These are phyloP conservation scores for Gnathonemus longibarbis DNA, from an alignment of 2,113 vertebrate genomes.

Conservation along the genomic window DNA sequence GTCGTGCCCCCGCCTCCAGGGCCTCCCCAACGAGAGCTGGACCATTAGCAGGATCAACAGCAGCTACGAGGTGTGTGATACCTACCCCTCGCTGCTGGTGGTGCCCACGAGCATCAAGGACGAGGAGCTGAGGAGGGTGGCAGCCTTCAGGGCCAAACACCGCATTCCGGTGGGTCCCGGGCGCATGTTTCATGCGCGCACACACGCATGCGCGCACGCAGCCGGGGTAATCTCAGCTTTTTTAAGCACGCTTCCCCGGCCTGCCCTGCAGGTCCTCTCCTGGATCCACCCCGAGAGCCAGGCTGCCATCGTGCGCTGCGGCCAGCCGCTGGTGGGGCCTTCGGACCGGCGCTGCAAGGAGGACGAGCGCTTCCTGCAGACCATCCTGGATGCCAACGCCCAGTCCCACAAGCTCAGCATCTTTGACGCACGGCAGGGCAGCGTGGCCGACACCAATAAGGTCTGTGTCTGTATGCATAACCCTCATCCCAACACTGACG, in stretches of 20 bases:
- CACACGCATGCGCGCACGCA: no score
- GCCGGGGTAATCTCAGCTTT: background rate
- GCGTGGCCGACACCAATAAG: conserved; percentile 85
- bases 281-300: conserved; percentile 98
- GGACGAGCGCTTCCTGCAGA: conserved; percentile 88
- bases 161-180: conserved; percentile 81
- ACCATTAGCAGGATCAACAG: conserved; percentile 87
- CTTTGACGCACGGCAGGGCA: conserved; percentile 86
- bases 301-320: conserved; percentile 84
- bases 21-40: conserved; percentile 96
- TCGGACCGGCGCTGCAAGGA: conserved; percentile 88
- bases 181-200: background rate
- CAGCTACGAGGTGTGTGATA: conserved; percentile 86
- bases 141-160: conserved; percentile 81
- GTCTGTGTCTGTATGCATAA: conserved; percentile 46
- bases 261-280: conserved; percentile 70
- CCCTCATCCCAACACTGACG: background rate
- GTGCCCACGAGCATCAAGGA: conserved; percentile 85
- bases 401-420: conserved; percentile 92
- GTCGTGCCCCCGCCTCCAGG: conserved; percentile 51
- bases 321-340: conserved; percentile 85
- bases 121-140: conserved; percentile 80
- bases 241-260: background rate
- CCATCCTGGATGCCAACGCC: conserved; percentile 94
- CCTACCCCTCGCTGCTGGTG: conserved; percentile 83